A percentile compares a stretch with the other conserved stretches of the same genome.
These are phyloP conservation scores for Homalodisca vitripennis DNA, from an alignment of 1,140 invertebrate genomes.

Conservation along the genomic window DNA sequence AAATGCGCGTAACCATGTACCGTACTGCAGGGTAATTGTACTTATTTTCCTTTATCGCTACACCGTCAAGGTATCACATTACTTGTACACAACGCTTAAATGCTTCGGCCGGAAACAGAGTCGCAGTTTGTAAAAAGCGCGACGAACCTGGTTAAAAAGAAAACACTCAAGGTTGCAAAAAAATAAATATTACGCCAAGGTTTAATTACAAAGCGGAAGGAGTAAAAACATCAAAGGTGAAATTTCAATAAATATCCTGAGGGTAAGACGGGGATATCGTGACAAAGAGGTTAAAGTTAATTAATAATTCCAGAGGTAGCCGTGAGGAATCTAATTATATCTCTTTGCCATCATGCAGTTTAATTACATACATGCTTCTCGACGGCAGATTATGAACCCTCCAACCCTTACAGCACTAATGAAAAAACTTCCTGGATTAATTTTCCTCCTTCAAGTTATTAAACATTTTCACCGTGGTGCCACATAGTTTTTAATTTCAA, in stretches of 20 bases:
- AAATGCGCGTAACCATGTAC: not conserved
- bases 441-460: constrained; percentile 26
- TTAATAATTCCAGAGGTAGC: constrained; percentile 23
- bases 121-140: not conserved
- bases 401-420: constrained; percentile 22
- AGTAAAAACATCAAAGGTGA: constrained; percentile 26
- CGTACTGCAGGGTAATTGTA: not conserved
- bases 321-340: constrained; percentile 26
- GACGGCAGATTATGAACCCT: constrained; percentile 7
- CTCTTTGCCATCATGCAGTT: constrained; percentile 25
- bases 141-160: constrained; percentile 1
- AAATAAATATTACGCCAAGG: constrained; percentile 15
- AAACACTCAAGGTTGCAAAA: not conserved
- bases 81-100: not conserved
- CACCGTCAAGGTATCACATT: not conserved
- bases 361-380: constrained; percentile 27
- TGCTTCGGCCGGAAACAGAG: not conserved
- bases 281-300: constrained; percentile 26
- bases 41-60: not conserved
- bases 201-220: constrained; percentile 25
- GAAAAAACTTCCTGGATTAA: constrained; percentile 26
- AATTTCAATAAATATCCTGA: constrained; percentile 24
- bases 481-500: constrained; percentile 17
- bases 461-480: constrained; percentile 18
- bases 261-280: constrained; percentile 16